A percentile compares a stretch with the other conserved stretches of the same genome.
phyloP scores from a whole-genome alignment of 2,113 vertebrate genomes.

The Orientallactaga bullata region DNA sequence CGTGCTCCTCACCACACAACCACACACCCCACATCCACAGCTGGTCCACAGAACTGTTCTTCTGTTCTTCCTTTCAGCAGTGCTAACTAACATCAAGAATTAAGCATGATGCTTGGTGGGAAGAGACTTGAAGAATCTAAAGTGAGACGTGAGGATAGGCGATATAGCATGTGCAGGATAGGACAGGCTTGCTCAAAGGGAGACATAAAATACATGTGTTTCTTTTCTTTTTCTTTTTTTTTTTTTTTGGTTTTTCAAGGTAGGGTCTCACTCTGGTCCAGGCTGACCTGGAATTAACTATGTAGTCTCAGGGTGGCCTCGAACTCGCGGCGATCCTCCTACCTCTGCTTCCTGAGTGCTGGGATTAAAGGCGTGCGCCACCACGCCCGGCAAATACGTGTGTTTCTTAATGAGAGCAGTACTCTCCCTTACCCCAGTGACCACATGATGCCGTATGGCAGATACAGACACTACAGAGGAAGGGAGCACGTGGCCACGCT shows the following conservation, averaged over 20 bases:
- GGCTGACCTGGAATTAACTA: no score
- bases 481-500: neutral
- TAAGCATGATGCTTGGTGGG: neutral
- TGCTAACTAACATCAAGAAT: neutral
- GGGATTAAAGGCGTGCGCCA: no score
- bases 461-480: neutral
- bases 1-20: neutral
- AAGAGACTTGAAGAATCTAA: neutral
- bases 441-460: fast-evolving
- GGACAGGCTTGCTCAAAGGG: neutral
- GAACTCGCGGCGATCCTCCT: no score
- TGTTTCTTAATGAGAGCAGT: neutral
- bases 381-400: no score
- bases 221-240: no score
- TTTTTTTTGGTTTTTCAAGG: no score
- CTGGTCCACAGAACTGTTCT: neutral
- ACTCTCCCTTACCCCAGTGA: fast-evolving
- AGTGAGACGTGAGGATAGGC: neutral
- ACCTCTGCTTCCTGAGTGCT: no score
- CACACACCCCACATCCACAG: neutral
- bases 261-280: no score
- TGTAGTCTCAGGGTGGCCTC: no score
- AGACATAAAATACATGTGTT: neutral
- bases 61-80: neutral
- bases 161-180: neutral